Evolutionary conservation across 2,113 vertebrate genomes (phyloP), one percentile per base, ranked within the genome.

Genomic region (Nannobrachium achirus): DNA sequence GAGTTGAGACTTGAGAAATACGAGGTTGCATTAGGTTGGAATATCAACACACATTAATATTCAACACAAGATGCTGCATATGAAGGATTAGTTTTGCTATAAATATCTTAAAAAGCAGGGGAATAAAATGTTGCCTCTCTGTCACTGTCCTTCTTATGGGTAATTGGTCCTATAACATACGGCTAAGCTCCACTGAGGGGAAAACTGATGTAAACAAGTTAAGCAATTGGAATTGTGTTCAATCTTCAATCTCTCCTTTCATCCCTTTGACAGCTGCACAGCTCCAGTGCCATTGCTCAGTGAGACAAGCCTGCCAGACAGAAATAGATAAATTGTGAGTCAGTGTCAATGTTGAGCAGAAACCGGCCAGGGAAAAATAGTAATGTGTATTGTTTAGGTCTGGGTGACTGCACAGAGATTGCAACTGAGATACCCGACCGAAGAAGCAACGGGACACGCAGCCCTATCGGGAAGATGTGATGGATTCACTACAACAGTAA

Each of bases 251-350:
- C 69, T 73, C 15, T 71, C 76, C 75, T 83, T 83, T 84, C 77
- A 74, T 89, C 83, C 81, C 71, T 79, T 75, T 89, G 84, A 89
- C 84, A 87, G 82, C 73, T 78, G 75, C 69, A 50, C 68, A 79
- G 52, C 75, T 82, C 71, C 62, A 63, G 69, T 61, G 69, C 79
- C 72, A 77, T 61, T 48, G 57, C 66, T 71, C 64, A 57, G 69
- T 10, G 58, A 87, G 81, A 88, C 80, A 65, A 88, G 80, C 63
- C 80, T 71, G 63, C 61, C 0, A 80, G 87, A 75, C 75, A 68
- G 69, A 83, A 89, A 88, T 82, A 86, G 80, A 87, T 76, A 39
- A 82, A 85, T 75, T 46, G 75, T 66, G 71, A 86, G 75, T 75
- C 71, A 61, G 80, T 76, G 83, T 81, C 81, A 83, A 77, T 77